Evolutionary conservation across 1,140 invertebrate genomes (phyloP), one percentile per base, ranked within the genome.

Genomic region (Drosophila tristis): DNA sequence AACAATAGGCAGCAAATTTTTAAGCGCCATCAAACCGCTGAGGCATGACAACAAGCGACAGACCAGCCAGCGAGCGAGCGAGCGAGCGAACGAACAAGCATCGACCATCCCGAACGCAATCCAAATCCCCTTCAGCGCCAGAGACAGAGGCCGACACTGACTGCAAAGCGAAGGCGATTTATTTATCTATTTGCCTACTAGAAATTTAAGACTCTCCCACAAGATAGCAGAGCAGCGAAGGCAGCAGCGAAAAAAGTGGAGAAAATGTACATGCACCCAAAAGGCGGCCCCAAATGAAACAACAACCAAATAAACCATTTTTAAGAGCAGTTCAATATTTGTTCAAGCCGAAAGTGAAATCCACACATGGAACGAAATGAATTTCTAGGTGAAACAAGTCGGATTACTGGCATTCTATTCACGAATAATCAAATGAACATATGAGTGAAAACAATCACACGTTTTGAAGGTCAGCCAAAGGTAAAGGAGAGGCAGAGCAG

Each of bases 21-120:
- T 76, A 77, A 80, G 78, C 74, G 81, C 67, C 39, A 64, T 56
- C 78, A 58, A 80, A 55, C 66, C 80, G 67, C 80, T 85, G 66
- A 86, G 64, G 77, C 80, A 81, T 86, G 73, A 76, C 63, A 72
- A 74, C 26, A 73, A 63, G 35, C 35, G 11, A 62, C 29, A 54
- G 13, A 48, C 54, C 54, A 57, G 31, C 9, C 50, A 62, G 16
- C 58, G 57, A 61, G 20, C 44, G 8, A 35, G 31, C 35, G 26
- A 29, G 26, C 16, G 20, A 35, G 3, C 31, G 9, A 35, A 1
- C 35, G 6, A 11, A 1, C 35, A 4, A 39, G 11, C 35, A 13
- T 13, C 35, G 35, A 39, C 35, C 35, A 39, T 39, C 35, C 35
- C 35, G 35, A 39, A 13, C 11, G 11, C 35, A 4, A 35, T 4